Conservation (phyloP, 1,140 invertebrate species). For the Diuraphis noxia region DNA sequence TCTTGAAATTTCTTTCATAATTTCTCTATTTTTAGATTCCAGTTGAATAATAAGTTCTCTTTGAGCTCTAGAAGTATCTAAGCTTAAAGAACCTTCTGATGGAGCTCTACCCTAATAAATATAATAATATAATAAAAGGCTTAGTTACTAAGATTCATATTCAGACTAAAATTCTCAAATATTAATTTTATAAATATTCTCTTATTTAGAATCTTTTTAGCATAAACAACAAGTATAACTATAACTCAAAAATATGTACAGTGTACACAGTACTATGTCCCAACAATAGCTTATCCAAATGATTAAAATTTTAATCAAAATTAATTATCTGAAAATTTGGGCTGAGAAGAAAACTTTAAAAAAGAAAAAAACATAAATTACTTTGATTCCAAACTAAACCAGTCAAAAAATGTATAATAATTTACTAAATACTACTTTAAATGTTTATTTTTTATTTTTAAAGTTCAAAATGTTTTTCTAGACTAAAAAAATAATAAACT, state of each 20-base stretch:
- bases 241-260: no score
- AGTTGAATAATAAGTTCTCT: conserved; percentile 92
- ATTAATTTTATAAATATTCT: not conserved
- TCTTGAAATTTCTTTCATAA: conserved; percentile 94
- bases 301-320: not conserved
- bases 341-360: not conserved
- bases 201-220: not conserved
- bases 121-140: not conserved
- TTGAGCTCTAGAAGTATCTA: conserved; percentile 84
- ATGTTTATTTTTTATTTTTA: no score
- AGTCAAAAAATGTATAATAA: no score
- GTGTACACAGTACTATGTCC: not conserved
- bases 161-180: not conserved
- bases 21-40: conserved; percentile 95
- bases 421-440: no score
- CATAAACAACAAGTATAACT: not conserved
- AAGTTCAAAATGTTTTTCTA: no score
- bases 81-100: conserved; percentile 72
- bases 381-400: no score
- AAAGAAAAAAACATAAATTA: not conserved
- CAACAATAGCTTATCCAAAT: not conserved
- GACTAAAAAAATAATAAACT: no score
- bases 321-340: not conserved
- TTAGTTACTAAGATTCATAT: not conserved
- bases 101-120: conserved; percentile 70